These are phyloP conservation scores for Cavia porcellus DNA, from an alignment of 2,113 vertebrate genomes.

Conservation along the genomic window DNA sequence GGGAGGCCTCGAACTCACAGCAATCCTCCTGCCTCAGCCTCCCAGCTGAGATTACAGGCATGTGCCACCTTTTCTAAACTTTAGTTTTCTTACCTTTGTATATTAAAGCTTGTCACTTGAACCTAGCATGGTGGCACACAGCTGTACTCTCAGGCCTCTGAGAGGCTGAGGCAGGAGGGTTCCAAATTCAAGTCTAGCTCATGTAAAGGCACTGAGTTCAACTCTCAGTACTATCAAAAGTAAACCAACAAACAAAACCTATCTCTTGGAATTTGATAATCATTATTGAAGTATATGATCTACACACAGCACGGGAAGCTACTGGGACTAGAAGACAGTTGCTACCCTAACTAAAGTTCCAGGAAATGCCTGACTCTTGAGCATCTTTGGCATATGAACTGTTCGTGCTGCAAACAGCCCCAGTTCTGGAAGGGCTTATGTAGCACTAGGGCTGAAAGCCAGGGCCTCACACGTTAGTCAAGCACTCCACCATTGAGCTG, in stretches of 20 bases:
- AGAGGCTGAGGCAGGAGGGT: not conserved
- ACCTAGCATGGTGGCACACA: not conserved
- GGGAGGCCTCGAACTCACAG: too few relatives aligned
- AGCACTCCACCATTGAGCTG: not conserved
- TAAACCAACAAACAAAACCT: conserved; percentile 1
- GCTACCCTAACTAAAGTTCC: not conserved
- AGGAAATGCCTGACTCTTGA: not conserved
- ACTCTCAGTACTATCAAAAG: not conserved
- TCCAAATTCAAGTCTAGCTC: not conserved
- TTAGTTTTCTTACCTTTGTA: conserved; percentile 9
- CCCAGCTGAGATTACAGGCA: too few relatives aligned
- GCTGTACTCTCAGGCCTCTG: not conserved
- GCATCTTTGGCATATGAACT: not conserved
- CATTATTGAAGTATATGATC: conserved; percentile 3
- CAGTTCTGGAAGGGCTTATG: not conserved
- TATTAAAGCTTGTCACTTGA: conserved; percentile 35
- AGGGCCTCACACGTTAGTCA: not conserved
- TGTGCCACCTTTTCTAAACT: not conserved
- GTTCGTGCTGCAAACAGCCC: not conserved
- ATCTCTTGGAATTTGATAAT: conserved; percentile 9
- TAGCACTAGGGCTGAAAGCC: not conserved
- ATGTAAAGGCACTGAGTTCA: not conserved
- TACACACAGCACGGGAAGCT: not conserved
- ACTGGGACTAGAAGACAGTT: conserved; percentile 1
- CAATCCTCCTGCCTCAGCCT: too few relatives aligned